Conservation (phyloP, 2,113 vertebrate genomes). For the Notothenia coriiceps region DNA sequence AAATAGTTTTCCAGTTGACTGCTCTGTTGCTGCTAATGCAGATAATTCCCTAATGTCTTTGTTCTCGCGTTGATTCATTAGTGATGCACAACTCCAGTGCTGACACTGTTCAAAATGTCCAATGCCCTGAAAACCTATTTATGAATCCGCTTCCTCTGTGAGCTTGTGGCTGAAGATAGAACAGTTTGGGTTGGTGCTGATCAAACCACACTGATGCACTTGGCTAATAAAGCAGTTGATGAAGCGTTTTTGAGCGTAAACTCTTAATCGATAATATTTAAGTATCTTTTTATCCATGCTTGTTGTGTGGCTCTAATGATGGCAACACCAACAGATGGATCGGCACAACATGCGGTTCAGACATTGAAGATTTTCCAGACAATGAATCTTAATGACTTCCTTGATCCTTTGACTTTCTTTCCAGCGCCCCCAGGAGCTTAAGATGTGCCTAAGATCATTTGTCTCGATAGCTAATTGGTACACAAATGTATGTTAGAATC, state of each 20-base stretch:
- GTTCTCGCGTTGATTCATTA: conserved; percentile 33
- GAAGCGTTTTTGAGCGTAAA: not conserved
- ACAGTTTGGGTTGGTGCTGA: not conserved
- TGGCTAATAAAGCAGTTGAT: not conserved
- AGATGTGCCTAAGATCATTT: no score
- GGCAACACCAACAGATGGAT: not conserved
- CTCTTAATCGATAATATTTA: not conserved
- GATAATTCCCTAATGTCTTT: conserved; percentile 41
- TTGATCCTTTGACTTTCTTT: not conserved
- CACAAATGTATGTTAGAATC: not conserved
- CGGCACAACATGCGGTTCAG: no score
- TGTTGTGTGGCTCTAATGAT: not conserved
- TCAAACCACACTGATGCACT: not conserved
- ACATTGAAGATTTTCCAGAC: no score
- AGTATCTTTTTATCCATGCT: not conserved
- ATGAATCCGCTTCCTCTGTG: not conserved
- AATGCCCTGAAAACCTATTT: not conserved
- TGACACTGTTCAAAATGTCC: not conserved
- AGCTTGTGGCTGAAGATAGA: not conserved
- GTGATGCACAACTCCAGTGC: conserved; percentile 25
- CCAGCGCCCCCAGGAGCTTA: not conserved
- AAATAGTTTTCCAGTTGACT: conserved; percentile 20
- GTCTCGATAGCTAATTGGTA: no score
- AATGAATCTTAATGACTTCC: no score
- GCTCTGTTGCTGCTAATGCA: conserved; percentile 17